Percentiles rank a stretch among this genome's conserved stretches.
These are phyloP conservation scores for Ptilonorhynchus violaceus DNA, from an alignment of 2,113 vertebrate species.

Conservation along the genomic window DNA sequence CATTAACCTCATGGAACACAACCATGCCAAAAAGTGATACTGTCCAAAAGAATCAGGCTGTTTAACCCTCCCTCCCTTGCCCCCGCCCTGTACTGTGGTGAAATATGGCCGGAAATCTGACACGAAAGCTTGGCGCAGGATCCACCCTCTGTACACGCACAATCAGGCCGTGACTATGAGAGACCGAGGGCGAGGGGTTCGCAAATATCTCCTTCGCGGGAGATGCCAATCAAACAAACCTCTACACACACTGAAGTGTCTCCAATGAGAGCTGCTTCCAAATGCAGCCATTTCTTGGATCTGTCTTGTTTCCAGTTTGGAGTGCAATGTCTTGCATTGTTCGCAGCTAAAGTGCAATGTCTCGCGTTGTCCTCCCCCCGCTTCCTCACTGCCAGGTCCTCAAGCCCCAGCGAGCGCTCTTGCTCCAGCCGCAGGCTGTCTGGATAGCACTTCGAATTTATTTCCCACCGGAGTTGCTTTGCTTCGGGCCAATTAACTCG, in stretches of 20 bases:
- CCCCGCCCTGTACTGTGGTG: slow-evolving; percentile 70
- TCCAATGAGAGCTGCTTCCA: neutral
- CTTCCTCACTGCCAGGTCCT: neutral
- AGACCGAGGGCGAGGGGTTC: neutral
- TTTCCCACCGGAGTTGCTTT: neutral
- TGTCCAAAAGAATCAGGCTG: slow-evolving; percentile 51
- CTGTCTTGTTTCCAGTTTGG: neutral
- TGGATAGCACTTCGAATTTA: neutral
- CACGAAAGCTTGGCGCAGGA: neutral
- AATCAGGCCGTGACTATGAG: neutral
- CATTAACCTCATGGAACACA: neutral
- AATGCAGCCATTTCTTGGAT: neutral
- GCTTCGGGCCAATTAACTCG: neutral
- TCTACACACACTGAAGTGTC: neutral
- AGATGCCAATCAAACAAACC: neutral
- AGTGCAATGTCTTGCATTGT: neutral
- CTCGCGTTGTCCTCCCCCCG: neutral
- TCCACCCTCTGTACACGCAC: neutral
- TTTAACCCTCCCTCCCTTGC: neutral
- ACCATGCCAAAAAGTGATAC: slow-evolving; percentile 70
- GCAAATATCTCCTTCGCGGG: neutral
- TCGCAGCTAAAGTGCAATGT: neutral
- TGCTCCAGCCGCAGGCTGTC: neutral
- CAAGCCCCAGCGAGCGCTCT: neutral
- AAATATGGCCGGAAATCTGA: slow-evolving; percentile 46